phyloP scores from a whole-genome alignment of 2,888 invertebrate genomes.

The Zeuzera pyrina region DNA sequence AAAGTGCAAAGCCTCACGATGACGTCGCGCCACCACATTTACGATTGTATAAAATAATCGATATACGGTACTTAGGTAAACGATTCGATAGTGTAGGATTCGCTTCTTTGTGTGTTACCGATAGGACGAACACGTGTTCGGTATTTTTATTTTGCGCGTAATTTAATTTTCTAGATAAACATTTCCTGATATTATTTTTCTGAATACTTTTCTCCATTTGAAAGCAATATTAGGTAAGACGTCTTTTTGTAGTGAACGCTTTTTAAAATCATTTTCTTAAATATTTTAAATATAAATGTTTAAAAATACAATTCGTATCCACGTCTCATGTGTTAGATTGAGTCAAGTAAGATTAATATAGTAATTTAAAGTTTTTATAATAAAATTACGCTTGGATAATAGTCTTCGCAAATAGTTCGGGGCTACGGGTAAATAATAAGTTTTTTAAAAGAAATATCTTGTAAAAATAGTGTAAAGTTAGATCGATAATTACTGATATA shows the following conservation, averaged over 20 bases:
- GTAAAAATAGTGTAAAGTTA: constrained; percentile 18
- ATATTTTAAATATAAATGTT: constrained; percentile 16
- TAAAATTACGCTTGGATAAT: constrained; percentile 19
- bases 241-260: constrained; percentile 14
- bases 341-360: too few relatives aligned
- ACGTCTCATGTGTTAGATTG: constrained; percentile 3
- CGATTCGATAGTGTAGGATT: constrained; percentile 34
- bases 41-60: constrained; percentile 48
- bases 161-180: constrained; percentile 12
- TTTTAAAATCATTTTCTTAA: too few relatives aligned
- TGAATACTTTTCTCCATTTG: constrained; percentile 17
- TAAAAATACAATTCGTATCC: background rate
- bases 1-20: constrained; percentile 47
- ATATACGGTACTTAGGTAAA: constrained; percentile 20
- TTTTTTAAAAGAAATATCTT: constrained; percentile 20
- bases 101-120: constrained; percentile 61
- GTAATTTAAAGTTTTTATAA: constrained; percentile 7
- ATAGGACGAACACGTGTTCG: constrained; percentile 26
- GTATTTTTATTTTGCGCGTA: constrained; percentile 42
- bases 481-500: constrained; percentile 8
- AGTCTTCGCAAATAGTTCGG: constrained; percentile 30
- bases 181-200: constrained; percentile 9
- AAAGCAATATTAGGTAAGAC: constrained; percentile 46
- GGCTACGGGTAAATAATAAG: constrained; percentile 36
- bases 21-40: constrained; percentile 37